Base-by-base conservation (phyloP, 2,797 vertebrate genomes). In the Antrozous pallidus region DNA sequence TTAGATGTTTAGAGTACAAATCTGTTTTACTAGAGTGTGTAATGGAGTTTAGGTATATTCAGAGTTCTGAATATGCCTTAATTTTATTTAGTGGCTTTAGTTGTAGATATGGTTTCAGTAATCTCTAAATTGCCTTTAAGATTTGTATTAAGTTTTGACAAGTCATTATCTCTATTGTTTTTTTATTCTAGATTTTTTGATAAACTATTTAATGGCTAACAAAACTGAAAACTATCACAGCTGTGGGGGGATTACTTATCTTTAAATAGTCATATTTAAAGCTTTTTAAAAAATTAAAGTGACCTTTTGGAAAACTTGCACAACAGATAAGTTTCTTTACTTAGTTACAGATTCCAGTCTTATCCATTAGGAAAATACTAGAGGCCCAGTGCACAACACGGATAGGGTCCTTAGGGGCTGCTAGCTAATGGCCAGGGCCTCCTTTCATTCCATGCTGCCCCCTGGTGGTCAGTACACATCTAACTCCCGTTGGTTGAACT, bases 71-170 rank as follows among this genome's bases (percentile, higher is more conserved):
- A n/a, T 82, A 77, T 75, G 5, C 36, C 42, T 84, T 80, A 71
- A 81, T n/a, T 93, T 84, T 75, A 67, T 75, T 61, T 91, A 92
- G 93, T 94, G 16, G 2, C n/a, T 94, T 81, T 82, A 74, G n/a
- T 81, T 96, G 3, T 88, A 81, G 28, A 51, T 82, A 31, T 40
- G 6, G 22, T 80, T 87, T 31, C 5, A 88, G 0, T 88, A 88
- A 65, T 70, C 18, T 88, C 28, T 73, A 75, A 85, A 45, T 65
- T 86, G 42, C 33, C 71, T 63, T 89, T 92, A 49, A 90, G 77
- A 78, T 81, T 91, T 47, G 20, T 82, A 85, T 93, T 69, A 94
- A 54, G 14, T 22, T 85, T 85, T 80, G 38, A 88, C 7, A 51
- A 7, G 45, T 84, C 36, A 82, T 74, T 82, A 47, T 77, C 26